Conservation (phyloP, 2,113 vertebrate species). For the Menidia beryllina region DNA sequence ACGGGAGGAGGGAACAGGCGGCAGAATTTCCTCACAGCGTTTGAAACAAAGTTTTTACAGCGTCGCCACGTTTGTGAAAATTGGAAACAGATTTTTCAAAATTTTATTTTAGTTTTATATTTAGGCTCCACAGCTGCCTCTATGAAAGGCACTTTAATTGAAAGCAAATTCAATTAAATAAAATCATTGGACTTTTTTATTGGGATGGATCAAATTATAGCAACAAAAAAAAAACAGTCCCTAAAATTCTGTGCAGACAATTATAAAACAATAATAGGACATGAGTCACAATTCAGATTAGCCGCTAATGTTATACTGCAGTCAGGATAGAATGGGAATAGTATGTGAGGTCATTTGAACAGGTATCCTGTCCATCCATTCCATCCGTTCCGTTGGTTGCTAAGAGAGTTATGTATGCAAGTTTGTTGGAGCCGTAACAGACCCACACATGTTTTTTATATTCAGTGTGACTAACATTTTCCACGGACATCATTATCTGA, state of each 20-base stretch:
- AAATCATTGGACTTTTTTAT: conserved; percentile 4
- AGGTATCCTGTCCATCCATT: too few species aligned
- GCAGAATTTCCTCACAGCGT: conserved; percentile 27
- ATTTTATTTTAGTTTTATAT: conserved; percentile 14
- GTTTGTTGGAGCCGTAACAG: not conserved
- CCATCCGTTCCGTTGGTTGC: not conserved
- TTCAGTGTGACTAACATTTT: conserved; percentile 17
- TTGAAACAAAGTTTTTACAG: conserved; percentile 15
- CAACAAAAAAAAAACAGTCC: not conserved
- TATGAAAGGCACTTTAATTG: not conserved
- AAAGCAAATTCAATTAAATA: not conserved
- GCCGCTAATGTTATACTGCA: too few species aligned
- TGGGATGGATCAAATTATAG: conserved; percentile 7
- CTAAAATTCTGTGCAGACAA: not conserved
- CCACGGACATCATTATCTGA: conserved; percentile 15
- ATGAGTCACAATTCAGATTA: not conserved
- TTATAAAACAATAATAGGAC: too few species aligned
- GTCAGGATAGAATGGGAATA: not conserved
- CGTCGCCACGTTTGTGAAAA: conserved; percentile 8
- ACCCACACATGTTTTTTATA: conserved; percentile 8
- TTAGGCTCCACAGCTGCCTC: conserved; percentile 16
- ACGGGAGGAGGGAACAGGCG: not conserved
- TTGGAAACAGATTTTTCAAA: conserved; percentile 20
- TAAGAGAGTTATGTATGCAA: not conserved
- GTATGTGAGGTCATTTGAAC: not conserved